Evolutionary conservation across 2,888 invertebrate genomes (phyloP).

Genomic region (Heteromyza rotundicornis): DNA sequence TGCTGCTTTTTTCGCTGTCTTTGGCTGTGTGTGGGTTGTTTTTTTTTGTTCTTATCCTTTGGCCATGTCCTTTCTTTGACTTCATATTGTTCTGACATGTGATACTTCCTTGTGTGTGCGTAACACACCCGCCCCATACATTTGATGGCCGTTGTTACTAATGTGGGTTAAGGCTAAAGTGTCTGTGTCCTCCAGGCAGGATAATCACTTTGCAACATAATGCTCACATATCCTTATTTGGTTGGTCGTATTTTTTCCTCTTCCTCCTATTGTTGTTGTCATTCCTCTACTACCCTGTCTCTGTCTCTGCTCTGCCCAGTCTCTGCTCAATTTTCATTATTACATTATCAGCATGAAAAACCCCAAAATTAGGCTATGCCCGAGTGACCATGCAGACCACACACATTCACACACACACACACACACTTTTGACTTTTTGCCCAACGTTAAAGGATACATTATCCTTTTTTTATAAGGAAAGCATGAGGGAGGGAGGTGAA

Average conservation of each 20-base stretch:
- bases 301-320: no score
- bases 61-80: background rate
- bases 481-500: background rate
- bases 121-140: background rate
- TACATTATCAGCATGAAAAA: background rate
- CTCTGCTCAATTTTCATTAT: background rate
- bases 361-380: background rate
- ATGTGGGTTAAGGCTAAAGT: constrained; percentile 6
- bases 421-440: background rate
- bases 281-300: no score
- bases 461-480: background rate
- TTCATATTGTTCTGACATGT: background rate
- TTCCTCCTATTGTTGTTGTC: background rate
- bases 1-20: background rate
- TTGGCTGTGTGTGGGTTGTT: background rate
- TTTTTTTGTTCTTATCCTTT: background rate
- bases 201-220: constrained; percentile 1
- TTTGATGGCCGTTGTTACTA: background rate
- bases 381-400: background rate
- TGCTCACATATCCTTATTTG: background rate
- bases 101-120: background rate
- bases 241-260: no score
- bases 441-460: background rate
- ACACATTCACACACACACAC: no score
- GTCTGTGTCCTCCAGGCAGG: constrained; percentile 4